phyloP scores from a whole-genome alignment of 2,888 invertebrate species.

The Adelognathus sp. region DNA sequence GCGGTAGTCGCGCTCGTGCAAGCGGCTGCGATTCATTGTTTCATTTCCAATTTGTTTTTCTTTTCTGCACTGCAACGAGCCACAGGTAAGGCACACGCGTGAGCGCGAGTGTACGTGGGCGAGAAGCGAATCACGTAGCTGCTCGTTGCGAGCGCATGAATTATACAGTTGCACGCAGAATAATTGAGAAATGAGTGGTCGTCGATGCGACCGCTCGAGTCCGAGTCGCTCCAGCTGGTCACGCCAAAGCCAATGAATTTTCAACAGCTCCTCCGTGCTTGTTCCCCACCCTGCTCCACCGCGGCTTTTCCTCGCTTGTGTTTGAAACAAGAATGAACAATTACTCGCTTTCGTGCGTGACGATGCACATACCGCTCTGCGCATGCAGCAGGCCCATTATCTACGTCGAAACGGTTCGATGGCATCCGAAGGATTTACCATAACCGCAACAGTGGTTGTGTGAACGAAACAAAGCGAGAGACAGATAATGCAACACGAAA shows the following conservation, averaged over 20 bases:
- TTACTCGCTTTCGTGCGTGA: background rate
- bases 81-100: constrained; percentile 14
- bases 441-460: background rate
- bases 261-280: background rate
- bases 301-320: background rate
- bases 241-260: background rate
- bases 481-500: background rate
- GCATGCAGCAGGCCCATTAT: background rate
- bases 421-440: constrained; percentile 19
- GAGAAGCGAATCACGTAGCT: no score
- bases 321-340: background rate
- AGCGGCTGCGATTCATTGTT: background rate
- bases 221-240: background rate
- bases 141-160: background rate
- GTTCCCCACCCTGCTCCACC: background rate
- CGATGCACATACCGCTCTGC: background rate
- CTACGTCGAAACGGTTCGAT: constrained; percentile 19
- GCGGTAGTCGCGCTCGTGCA: constrained; percentile 22
- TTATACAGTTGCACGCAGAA: background rate
- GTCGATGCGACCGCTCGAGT: background rate
- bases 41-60: background rate
- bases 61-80: background rate
- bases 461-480: background rate
- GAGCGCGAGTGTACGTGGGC: background rate
- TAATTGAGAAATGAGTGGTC: background rate